These are phyloP conservation scores for Calidris pugnax DNA, from an alignment of 2,113 vertebrate genomes.

Conservation along the genomic window DNA sequence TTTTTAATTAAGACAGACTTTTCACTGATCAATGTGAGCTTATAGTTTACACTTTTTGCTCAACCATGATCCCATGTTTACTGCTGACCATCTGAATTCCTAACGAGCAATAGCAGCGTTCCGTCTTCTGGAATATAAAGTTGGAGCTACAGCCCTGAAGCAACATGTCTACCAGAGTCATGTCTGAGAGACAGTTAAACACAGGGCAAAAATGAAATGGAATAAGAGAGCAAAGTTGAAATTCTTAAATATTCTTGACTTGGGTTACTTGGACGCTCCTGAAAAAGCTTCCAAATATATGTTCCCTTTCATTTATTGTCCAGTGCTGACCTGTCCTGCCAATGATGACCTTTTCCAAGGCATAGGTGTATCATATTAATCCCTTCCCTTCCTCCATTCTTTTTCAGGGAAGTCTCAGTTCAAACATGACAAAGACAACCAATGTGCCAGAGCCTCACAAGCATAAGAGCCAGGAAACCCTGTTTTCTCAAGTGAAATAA, in stretches of 20 bases:
- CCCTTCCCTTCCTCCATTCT: not conserved
- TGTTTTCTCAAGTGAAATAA: not conserved
- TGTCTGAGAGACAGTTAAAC: not conserved
- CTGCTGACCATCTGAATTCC: not conserved
- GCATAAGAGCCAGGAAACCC: not conserved
- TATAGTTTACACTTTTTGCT: not conserved
- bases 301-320: not conserved
- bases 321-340: not conserved
- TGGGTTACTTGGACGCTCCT: not conserved
- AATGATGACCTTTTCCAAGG: not conserved
- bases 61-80: not conserved
- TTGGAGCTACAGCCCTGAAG: not conserved
- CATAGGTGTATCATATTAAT: not conserved
- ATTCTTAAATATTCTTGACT: not conserved
- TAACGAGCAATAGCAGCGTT: not conserved
- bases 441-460: not conserved
- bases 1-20: not conserved
- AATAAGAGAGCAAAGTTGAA: not conserved
- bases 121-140: not conserved
- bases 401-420: not conserved
- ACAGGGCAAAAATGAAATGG: not conserved
- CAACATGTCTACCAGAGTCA: not conserved
- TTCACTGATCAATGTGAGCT: not conserved
- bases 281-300: not conserved
- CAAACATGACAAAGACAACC: not conserved